A percentile compares a stretch with the other conserved stretches of the same genome.
Evolutionary conservation across 2,113 vertebrate species (phyloP).

Genomic region (Tinamus guttatus): DNA sequence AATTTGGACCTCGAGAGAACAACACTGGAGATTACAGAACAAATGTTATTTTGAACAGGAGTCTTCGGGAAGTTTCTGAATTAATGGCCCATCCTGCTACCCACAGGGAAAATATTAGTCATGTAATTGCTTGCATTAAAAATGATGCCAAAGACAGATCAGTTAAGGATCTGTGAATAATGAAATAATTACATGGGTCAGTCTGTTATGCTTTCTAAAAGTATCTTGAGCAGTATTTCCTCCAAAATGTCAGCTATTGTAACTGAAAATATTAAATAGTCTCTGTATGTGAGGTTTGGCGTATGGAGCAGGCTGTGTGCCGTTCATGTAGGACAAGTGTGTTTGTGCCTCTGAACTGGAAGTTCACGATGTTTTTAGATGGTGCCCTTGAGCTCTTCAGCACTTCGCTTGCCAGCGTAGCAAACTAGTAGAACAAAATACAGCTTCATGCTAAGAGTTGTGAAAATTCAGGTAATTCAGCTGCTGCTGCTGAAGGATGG

Average conservation of each 20-base stretch:
- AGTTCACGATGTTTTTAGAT: conserved; percentile 22
- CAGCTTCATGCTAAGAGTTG: neutral
- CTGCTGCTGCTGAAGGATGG: neutral
- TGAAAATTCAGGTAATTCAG: conserved; percentile 1
- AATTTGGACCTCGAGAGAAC: neutral
- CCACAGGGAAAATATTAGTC: neutral
- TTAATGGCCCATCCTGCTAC: neutral
- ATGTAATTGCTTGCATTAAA: neutral
- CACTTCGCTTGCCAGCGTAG: conserved; percentile 15
- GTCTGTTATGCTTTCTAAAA: neutral
- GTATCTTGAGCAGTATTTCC: neutral
- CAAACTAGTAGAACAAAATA: conserved; percentile 11
- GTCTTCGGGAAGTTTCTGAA: neutral
- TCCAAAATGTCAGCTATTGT: neutral
- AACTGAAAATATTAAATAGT: neutral
- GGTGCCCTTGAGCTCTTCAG: conserved; percentile 34
- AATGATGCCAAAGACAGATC: neutral
- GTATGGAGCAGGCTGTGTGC: neutral
- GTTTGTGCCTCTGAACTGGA: neutral
- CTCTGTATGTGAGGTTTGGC: neutral
- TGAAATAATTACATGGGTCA: neutral
- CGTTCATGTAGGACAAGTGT: neutral
- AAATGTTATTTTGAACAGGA: neutral
- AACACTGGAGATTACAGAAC: neutral
- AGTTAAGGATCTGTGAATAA: neutral